These are phyloP conservation scores for Parambassis ranga DNA, from an alignment of 2,797 vertebrate species.

Conservation along the genomic window DNA sequence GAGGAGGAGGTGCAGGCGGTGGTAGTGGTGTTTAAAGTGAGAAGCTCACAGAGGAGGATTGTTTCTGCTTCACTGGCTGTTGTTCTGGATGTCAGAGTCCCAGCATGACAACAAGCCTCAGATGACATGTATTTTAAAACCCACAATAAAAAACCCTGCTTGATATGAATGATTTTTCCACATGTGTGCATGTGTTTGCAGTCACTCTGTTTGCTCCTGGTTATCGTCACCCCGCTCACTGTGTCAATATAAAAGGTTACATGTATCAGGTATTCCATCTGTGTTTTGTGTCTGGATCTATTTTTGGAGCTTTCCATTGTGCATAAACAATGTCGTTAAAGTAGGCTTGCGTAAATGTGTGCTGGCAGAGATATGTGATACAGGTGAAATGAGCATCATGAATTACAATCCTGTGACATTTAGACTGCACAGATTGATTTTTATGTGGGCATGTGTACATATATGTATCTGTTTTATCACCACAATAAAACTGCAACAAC, in stretches of 20 bases:
- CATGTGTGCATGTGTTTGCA: constrained; percentile 19
- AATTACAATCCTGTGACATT: constrained; percentile 19
- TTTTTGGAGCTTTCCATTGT: constrained; percentile 15
- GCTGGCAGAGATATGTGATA: constrained; percentile 10
- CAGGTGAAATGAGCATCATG: background rate
- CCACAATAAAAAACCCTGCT: background rate
- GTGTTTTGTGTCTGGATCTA: constrained; percentile 17
- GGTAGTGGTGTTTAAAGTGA: no score
- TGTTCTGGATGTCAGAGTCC: constrained; percentile 4
- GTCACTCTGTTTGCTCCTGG: constrained; percentile 17
- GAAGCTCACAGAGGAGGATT: constrained; percentile 17
- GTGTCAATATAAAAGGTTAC: constrained; percentile 37
- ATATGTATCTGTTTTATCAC: background rate
- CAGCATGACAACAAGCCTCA: background rate
- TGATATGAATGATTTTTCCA: background rate
- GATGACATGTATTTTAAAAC: background rate
- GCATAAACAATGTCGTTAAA: constrained; percentile 27
- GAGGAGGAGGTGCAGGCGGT: no score
- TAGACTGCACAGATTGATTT: constrained; percentile 1
- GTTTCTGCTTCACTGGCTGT: constrained; percentile 24
- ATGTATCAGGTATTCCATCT: constrained; percentile 32
- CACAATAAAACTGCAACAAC: background rate
- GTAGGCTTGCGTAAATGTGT: constrained; percentile 5
- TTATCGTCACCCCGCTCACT: background rate
- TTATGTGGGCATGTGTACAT: background rate